phyloP scores from a whole-genome alignment of 1,140 invertebrate species.

The Bombus cullumanus region DNA sequence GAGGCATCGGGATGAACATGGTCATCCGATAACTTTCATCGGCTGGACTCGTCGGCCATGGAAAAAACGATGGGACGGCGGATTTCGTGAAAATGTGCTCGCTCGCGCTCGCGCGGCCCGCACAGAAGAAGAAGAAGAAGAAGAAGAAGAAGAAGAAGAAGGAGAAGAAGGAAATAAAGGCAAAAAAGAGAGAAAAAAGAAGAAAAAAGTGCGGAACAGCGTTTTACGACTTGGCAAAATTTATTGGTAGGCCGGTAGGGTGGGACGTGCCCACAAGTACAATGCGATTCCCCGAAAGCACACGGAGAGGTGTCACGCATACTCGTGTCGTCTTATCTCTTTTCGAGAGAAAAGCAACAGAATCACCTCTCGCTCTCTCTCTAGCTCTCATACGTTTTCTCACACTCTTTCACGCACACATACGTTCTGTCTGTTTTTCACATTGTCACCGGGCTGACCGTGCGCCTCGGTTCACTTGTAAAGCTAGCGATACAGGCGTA shows the following conservation, averaged over 20 bases:
- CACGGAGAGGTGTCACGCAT: conserved; percentile 63
- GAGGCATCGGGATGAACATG: conserved; percentile 36
- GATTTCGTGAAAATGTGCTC: conserved; percentile 36
- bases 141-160: not conserved
- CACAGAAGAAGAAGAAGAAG: not conserved
- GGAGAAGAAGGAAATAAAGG: too few relatives aligned
- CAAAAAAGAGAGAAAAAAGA: not conserved
- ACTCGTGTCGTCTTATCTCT: conserved; percentile 58
- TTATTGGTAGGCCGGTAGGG: conserved; percentile 74
- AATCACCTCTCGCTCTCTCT: conserved; percentile 18
- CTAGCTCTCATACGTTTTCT: not conserved
- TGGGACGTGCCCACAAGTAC: conserved; percentile 73
- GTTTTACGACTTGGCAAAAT: conserved; percentile 76
- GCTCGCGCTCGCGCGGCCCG: not conserved
- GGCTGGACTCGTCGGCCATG: not conserved
- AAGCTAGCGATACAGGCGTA: conserved; percentile 73
- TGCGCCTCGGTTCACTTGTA: conserved; percentile 63
- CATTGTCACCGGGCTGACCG: conserved; percentile 53
- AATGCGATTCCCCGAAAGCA: conserved; percentile 74
- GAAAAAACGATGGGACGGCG: not conserved
- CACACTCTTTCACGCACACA: not conserved
- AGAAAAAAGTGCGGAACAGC: conserved; percentile 34
- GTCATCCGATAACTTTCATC: conserved; percentile 44
- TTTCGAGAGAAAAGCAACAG: conserved; percentile 46
- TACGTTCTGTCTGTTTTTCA: not conserved